phyloP scores from a whole-genome alignment of 2,888 invertebrate species.

The Pecten maximus region DNA sequence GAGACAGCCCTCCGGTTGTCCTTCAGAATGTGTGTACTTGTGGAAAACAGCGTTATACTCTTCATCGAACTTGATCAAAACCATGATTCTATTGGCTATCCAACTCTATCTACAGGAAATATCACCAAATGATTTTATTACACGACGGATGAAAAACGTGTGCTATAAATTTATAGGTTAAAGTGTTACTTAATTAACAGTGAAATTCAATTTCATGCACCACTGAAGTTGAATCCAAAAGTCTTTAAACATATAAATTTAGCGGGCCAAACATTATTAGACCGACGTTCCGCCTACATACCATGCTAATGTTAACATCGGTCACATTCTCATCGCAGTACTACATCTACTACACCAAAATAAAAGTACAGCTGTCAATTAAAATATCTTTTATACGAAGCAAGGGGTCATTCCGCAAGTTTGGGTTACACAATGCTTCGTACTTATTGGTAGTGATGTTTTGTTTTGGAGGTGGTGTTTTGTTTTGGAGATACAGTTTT shows the following conservation, averaged over 20 bases:
- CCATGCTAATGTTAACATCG: not conserved
- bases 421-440: no score
- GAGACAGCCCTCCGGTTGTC: not conserved
- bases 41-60: conserved; percentile 20
- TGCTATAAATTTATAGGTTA: not conserved
- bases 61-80: conserved; percentile 1
- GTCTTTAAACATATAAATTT: conserved; percentile 7
- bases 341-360: no score
- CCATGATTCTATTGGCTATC: not conserved
- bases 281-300: not conserved
- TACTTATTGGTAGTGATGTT: no score
- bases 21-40: not conserved
- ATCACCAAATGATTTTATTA: not conserved
- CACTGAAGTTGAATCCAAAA: not conserved
- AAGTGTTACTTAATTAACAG: conserved; percentile 8
- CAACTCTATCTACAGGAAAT: not conserved
- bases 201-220: not conserved
- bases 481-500: no score
- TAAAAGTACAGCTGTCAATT: no score
- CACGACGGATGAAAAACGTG: not conserved
- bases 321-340: not conserved
- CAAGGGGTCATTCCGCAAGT: no score
- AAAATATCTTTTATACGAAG: no score
- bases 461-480: no score
- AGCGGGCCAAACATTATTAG: conserved; percentile 8